Base-by-base conservation (phyloP, 1,140 invertebrate species). In the Solenopsis fugax region DNA sequence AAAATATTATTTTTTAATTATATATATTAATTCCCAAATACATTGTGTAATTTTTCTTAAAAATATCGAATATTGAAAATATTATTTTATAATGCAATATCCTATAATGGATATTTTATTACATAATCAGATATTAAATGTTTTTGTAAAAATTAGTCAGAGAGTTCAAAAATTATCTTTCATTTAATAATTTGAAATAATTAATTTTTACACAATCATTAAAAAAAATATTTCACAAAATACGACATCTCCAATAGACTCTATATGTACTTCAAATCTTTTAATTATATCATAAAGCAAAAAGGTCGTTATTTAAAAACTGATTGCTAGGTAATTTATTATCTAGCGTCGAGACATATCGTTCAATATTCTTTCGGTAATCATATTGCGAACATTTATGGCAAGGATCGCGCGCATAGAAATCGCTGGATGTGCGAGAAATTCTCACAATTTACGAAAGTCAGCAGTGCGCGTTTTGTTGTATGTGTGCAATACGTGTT, bases 391-490 rank as follows among this genome's bases (percentile, higher is more conserved):
- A 48, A 48, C 56, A 71, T 48, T 60, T 21, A 34, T 6, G 5
- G 3, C 21, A 45, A 56, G 18, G 12, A 48, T 54, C 10, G 48
- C 21, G 29, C 48, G 24, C n/a, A n/a, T 56, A 56, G 56, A 56
- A 89, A 87, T 80, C 56, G n/a, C 9, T 71, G 62, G 50, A 64
- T 34, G 65, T 18, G 65, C 64, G 76, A 87, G 80, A 78, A 71
- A 84, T 64, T 87, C 7, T 65, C 37, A 37, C 45, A 34, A 48
- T n/a, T 56, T 56, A 71, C 72, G 77, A 78, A 77, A 90, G 21
- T 67, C 62, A 54, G 50, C 48, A 64, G 16, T 34, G 71, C 7
- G n/a, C 29, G 60, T 82, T 82, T 72, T 60, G 29, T 82, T 73
- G 54, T 41, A 34, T 18, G 37, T 18, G 62, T 64, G 58, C n/a